phyloP scores from a whole-genome alignment of 1,140 invertebrate genomes.

The Fopius arisanus region DNA sequence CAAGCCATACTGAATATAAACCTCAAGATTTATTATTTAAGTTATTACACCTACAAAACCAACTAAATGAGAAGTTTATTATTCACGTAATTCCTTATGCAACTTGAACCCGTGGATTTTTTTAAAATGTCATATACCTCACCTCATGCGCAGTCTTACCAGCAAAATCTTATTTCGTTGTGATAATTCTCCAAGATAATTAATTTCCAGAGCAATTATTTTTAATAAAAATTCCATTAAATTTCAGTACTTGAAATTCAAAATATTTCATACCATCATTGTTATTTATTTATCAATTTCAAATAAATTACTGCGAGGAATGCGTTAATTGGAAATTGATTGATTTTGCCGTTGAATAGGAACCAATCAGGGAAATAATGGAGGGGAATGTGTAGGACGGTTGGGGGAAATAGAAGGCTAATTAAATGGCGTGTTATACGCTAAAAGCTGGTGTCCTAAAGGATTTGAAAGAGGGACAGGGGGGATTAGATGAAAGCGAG shows the following conservation, averaged over 20 bases:
- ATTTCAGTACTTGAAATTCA: no score
- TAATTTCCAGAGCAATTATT: no score
- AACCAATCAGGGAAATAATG: not conserved
- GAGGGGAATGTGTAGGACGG: not conserved
- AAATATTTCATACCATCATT: no score
- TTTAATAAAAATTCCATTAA: no score
- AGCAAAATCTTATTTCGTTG: not conserved
- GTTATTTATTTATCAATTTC: no score
- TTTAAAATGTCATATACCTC: not conserved
- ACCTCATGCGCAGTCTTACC: not conserved
- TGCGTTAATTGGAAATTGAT: no score
- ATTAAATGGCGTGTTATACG: not conserved
- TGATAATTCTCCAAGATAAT: no score
- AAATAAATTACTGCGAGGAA: no score
- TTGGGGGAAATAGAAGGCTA: not conserved
- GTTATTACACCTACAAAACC: not conserved
- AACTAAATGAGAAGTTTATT: constrained; percentile 8
- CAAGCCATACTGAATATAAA: not conserved
- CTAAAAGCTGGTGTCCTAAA: not conserved
- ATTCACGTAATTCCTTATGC: not conserved
- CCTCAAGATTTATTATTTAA: constrained; percentile 7
- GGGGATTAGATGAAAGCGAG: not conserved
- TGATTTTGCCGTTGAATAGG: no score
- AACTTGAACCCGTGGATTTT: not conserved
- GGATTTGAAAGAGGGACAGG: not conserved